phyloP scores from a whole-genome alignment of 2,113 vertebrate species.

The Cairina moschata region DNA sequence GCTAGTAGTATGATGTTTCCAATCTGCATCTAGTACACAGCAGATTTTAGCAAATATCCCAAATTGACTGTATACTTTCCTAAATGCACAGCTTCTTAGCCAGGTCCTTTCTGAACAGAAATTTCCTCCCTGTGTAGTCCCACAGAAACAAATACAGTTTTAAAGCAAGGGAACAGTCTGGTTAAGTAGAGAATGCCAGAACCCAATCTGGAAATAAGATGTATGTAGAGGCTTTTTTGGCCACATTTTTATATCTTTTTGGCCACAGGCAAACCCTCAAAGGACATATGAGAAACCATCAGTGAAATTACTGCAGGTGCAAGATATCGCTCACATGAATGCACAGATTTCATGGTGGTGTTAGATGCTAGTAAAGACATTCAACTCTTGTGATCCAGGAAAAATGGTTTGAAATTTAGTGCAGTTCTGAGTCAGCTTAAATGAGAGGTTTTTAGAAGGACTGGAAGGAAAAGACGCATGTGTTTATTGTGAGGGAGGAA shows the following conservation, averaged over 20 bases:
- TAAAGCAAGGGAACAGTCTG: background rate
- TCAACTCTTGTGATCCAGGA: background rate
- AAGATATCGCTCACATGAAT: background rate
- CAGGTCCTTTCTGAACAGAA: background rate
- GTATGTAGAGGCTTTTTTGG: background rate
- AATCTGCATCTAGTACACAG: background rate
- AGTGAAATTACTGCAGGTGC: conserved; percentile 52
- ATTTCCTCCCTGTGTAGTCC: background rate
- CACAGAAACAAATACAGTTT: conserved; percentile 13
- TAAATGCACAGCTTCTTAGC: background rate
- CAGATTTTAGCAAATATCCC: background rate
- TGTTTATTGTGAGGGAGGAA: background rate
- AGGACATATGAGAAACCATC: conserved; percentile 30
- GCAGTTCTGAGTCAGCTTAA: conserved; percentile 2
- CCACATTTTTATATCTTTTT: background rate
- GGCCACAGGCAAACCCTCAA: conserved; percentile 22
- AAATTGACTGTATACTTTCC: background rate
- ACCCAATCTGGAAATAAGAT: conserved; percentile 29
- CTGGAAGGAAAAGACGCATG: background rate
- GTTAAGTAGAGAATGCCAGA: conserved; percentile 13
- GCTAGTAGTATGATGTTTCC: background rate
- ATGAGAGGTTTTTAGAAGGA: background rate
- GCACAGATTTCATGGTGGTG: background rate
- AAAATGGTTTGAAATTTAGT: background rate
- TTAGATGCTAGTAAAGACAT: background rate